phyloP scores from a whole-genome alignment of 2,888 invertebrate genomes.

The Linhomoeus sp. region DNA sequence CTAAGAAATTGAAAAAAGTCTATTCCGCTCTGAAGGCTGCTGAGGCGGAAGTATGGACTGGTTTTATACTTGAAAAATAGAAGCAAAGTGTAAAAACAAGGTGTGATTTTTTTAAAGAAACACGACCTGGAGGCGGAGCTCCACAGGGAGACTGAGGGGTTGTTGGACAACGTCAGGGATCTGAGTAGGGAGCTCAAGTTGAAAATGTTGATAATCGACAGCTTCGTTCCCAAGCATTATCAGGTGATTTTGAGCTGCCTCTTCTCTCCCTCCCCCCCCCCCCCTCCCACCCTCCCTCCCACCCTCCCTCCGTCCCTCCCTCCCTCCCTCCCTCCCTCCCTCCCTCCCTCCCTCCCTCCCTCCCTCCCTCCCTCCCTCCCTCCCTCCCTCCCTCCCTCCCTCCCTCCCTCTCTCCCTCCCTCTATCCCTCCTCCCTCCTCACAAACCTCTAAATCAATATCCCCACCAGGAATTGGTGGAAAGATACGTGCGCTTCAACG shows the following conservation, averaged over 20 bases:
- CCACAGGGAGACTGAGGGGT: slow-evolving; percentile 85
- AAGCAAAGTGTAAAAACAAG: no score
- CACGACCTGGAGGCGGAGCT: slow-evolving; percentile 59
- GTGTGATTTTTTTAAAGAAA: slow-evolving; percentile 23
- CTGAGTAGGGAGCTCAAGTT: slow-evolving; percentile 63
- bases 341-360: no score
- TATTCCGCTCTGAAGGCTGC: slow-evolving; percentile 23
- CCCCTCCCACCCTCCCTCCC: not conserved
- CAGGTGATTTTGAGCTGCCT: slow-evolving; percentile 39
- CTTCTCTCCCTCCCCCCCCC: not conserved
- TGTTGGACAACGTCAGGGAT: slow-evolving; percentile 74
- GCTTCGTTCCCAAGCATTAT: slow-evolving; percentile 79
- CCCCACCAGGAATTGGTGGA: slow-evolving; percentile 72
- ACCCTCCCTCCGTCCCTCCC: not conserved
- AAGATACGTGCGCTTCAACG: slow-evolving; percentile 83
- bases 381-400: no score
- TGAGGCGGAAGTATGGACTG: no score
- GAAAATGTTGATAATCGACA: slow-evolving; percentile 69
- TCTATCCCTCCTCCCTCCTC: no score
- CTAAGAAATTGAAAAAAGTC: slow-evolving; percentile 70
- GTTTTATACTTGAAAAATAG: no score
- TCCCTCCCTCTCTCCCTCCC: no score
- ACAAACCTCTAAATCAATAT: no score
- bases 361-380: no score
- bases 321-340: no score